Conservation (phyloP, 2,888 invertebrate species). For the Drosophila conformis region DNA sequence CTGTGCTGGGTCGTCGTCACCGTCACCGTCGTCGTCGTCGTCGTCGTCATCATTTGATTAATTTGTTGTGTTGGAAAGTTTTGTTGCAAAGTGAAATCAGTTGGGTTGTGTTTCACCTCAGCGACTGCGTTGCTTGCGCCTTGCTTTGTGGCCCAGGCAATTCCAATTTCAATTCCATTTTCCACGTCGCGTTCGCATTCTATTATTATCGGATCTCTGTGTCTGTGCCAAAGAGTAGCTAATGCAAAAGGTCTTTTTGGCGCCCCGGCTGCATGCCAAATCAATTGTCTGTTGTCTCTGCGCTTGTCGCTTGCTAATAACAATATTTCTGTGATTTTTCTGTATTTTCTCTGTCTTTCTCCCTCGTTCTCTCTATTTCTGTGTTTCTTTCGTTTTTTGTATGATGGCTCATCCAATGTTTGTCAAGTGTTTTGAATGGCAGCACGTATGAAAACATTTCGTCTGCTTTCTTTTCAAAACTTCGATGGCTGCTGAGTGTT, state of each 20-base stretch:
- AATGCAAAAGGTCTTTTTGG: slow-evolving; percentile 66
- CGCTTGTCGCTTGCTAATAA: slow-evolving; percentile 59
- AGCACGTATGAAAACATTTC: slow-evolving; percentile 55
- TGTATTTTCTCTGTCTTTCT: slow-evolving; percentile 33
- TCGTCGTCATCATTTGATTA: slow-evolving; percentile 73
- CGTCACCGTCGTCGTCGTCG: neutral
- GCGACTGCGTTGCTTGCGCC: slow-evolving; percentile 26
- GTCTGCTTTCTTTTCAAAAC: slow-evolving; percentile 56
- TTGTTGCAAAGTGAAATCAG: slow-evolving; percentile 74
- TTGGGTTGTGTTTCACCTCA: slow-evolving; percentile 49
- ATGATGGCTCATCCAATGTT: slow-evolving; percentile 45
- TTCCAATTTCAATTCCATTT: slow-evolving; percentile 63
- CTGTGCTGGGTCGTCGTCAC: slow-evolving; percentile 37
- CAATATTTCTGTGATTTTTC: slow-evolving; percentile 52
- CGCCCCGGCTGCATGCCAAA: slow-evolving; percentile 70
- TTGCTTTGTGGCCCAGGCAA: slow-evolving; percentile 37
- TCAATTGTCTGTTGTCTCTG: slow-evolving; percentile 67
- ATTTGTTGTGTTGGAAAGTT: slow-evolving; percentile 76
- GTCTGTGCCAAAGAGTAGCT: slow-evolving; percentile 25
- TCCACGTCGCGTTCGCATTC: slow-evolving; percentile 71
- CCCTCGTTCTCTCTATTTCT: slow-evolving; percentile 26
- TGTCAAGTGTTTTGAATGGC: slow-evolving; percentile 72
- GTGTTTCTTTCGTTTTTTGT: slow-evolving; percentile 10
- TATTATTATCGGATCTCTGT: slow-evolving; percentile 54
- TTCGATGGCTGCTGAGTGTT: slow-evolving; percentile 33